phyloP scores from a whole-genome alignment of 2,113 vertebrate species.

The Galemys pyrenaicus region DNA sequence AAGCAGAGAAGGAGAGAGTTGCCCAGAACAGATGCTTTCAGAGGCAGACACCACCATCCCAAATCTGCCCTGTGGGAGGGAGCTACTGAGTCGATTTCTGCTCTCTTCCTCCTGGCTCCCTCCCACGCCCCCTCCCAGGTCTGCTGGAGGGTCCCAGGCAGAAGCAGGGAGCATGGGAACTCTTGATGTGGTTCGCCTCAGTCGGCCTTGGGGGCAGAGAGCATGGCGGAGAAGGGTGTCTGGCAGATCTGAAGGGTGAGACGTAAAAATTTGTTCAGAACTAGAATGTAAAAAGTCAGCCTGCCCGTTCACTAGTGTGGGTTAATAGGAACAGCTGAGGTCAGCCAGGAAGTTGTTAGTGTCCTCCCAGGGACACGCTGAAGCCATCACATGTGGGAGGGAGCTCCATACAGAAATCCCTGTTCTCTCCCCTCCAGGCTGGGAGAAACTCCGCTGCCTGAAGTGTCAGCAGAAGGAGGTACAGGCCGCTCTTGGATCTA shows the following conservation, averaged over 20 bases:
- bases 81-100: too few species aligned
- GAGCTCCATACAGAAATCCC: too few species aligned
- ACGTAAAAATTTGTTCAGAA: not conserved
- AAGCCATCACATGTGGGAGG: accelerated
- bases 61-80: accelerated
- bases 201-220: not conserved
- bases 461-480: accelerated
- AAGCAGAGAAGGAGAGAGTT: not conserved
- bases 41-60: not conserved
- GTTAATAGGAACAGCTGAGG: not conserved
- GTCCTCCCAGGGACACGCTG: not conserved
- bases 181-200: not conserved
- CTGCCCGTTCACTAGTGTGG: not conserved
- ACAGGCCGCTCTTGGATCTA: accelerated
- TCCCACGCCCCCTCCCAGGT: not conserved
- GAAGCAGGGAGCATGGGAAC: not conserved
- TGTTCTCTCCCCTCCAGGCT: not conserved
- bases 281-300: not conserved
- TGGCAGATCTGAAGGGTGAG: not conserved
- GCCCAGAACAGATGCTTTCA: not conserved
- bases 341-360: too few species aligned
- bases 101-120: not conserved
- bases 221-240: too few species aligned
- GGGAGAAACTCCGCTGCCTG: not conserved
- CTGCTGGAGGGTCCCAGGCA: not conserved